A percentile compares a stretch with the other conserved stretches of the same genome.
Conservation (phyloP, 2,797 vertebrate species). For the Hypotaenidia philippensis region DNA sequence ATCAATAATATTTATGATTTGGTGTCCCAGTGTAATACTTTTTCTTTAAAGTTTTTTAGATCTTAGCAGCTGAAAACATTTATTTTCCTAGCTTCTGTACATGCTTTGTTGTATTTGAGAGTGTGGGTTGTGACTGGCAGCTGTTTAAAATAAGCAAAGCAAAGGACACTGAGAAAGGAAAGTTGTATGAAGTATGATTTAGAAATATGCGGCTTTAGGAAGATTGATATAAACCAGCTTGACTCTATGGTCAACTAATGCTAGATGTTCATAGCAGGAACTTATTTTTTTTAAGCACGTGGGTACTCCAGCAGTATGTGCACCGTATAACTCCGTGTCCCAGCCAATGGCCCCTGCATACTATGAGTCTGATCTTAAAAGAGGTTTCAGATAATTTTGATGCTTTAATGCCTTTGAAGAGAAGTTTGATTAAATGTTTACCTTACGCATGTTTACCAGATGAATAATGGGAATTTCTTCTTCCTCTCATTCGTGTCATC, state of each 20-base stretch:
- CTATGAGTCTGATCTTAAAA: background rate
- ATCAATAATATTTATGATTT: background rate
- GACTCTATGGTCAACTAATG: background rate
- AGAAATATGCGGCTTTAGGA: background rate
- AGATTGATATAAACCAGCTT: background rate
- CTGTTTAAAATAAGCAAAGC: background rate
- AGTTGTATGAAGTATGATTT: background rate
- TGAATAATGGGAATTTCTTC: background rate
- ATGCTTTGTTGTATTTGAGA: background rate
- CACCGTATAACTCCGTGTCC: accelerated
- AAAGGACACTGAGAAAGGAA: background rate
- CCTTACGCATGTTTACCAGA: background rate
- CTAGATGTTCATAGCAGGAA: background rate
- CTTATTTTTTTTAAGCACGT: background rate
- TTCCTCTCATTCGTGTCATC: background rate
- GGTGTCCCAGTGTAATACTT: background rate
- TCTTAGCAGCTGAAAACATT: background rate
- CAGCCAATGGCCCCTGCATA: background rate
- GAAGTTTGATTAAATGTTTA: background rate
- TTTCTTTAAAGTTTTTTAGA: background rate
- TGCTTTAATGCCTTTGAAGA: background rate
- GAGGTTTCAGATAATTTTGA: background rate
- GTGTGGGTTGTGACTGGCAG: background rate
- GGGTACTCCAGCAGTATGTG: background rate
- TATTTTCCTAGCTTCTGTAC: background rate